Conservation (phyloP, 2,888 invertebrate species). For the Lasioglossum pauxillum region DNA sequence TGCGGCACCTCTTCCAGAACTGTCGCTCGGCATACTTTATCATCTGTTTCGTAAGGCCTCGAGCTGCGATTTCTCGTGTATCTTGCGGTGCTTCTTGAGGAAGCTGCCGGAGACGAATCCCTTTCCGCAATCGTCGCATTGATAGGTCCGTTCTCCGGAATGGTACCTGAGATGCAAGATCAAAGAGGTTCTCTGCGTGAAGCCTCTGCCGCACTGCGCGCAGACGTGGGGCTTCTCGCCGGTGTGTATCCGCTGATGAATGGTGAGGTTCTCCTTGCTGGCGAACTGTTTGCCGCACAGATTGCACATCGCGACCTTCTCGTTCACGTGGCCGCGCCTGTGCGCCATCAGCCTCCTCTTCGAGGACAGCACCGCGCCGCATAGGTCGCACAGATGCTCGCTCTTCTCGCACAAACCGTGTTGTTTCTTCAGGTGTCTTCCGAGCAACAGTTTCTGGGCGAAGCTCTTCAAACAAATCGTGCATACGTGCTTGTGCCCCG, state of each 20-base stretch:
- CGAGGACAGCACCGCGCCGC: constrained; percentile 75
- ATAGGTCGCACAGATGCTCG: constrained; percentile 77
- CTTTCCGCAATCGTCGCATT: constrained; percentile 76
- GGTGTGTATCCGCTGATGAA: constrained; percentile 78
- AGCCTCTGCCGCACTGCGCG: constrained; percentile 78
- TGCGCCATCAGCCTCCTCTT: constrained; percentile 73
- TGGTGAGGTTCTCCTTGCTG: constrained; percentile 74
- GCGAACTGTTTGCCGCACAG: constrained; percentile 75
- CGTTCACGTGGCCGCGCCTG: constrained; percentile 70
- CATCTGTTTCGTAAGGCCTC: background rate
- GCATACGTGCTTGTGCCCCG: constrained; percentile 66
- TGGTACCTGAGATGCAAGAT: constrained; percentile 79
- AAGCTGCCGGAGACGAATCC: constrained; percentile 78
- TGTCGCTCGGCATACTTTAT: background rate
- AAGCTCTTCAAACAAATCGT: constrained; percentile 74
- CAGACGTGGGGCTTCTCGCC: constrained; percentile 81
- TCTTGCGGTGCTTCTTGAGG: constrained; percentile 76
- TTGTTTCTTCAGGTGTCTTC: constrained; percentile 71
- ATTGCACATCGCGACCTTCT: constrained; percentile 75
- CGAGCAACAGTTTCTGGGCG: constrained; percentile 66
- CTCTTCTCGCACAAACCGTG: constrained; percentile 68
- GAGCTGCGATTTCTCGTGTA: constrained; percentile 62
- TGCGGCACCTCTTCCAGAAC: too few species aligned
- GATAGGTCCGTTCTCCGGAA: constrained; percentile 79
- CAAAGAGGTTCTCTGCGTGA: constrained; percentile 79